phyloP scores from a whole-genome alignment of 2,888 invertebrate species.

The Tetanocera ferruginea region DNA sequence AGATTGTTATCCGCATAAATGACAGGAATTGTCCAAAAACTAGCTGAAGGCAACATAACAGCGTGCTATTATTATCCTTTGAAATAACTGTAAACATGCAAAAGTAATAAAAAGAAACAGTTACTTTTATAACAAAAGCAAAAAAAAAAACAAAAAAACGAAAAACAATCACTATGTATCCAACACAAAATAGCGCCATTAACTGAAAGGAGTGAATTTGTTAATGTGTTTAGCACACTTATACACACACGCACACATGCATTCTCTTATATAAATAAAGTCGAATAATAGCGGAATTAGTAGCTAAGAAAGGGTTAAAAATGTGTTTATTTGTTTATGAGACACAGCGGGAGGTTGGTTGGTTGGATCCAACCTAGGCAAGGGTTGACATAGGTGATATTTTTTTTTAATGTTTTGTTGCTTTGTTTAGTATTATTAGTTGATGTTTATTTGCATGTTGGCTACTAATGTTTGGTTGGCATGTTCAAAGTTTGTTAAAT shows the following conservation, averaged over 20 bases:
- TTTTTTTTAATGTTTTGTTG: neutral
- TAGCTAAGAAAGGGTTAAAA: conserved; percentile 49
- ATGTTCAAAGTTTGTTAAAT: conserved; percentile 31
- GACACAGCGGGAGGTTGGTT: conserved; percentile 44
- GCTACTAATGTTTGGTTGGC: conserved; percentile 24
- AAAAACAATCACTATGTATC: neutral
- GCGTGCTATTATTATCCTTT: neutral
- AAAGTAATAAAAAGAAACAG: conserved; percentile 17
- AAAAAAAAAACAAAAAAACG: neutral
- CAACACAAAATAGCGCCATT: conserved; percentile 48
- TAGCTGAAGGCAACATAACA: conserved; percentile 6
- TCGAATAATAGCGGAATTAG: neutral
- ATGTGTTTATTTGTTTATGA: conserved; percentile 54
- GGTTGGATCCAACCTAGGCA: no score
- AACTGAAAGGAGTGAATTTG: conserved; percentile 62
- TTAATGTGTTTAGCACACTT: conserved; percentile 54
- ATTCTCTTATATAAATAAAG: neutral
- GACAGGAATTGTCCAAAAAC: conserved; percentile 21
- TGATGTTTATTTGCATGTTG: neutral
- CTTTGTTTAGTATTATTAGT: neutral
- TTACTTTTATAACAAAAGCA: neutral
- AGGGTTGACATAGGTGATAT: neutral
- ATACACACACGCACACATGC: conserved; percentile 20
- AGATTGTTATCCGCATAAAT: conserved; percentile 27
- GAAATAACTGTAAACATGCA: conserved; percentile 26